These are phyloP conservation scores for Liposcelis brunnea DNA, from an alignment of 2,888 invertebrate species.

Conservation along the genomic window DNA sequence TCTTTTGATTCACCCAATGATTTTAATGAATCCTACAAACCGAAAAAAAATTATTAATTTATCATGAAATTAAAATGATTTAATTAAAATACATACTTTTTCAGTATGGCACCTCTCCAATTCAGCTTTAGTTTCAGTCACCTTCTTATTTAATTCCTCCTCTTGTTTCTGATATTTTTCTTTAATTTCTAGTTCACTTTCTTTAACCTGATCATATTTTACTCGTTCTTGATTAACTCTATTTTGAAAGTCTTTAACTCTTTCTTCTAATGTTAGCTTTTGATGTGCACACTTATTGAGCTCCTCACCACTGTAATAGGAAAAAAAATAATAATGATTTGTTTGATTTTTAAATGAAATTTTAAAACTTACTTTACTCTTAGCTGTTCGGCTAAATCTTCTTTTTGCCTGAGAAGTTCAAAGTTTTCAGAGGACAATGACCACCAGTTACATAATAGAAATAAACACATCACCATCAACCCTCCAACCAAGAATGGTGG, in stretches of 20 bases:
- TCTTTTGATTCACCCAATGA: not conserved
- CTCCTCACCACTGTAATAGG: not conserved
- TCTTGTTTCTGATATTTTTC: not conserved
- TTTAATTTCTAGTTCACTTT: not conserved
- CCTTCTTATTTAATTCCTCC: not conserved
- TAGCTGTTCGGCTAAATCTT: not conserved
- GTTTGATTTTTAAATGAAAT: no score
- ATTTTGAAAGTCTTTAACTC: not conserved
- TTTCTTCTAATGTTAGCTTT: constrained; percentile 1
- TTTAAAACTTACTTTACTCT: not conserved
- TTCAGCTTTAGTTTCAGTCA: not conserved
- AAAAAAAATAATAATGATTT: no score
- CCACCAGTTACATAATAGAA: constrained; percentile 6
- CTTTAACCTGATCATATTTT: not conserved
- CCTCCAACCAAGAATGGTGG: constrained; percentile 3
- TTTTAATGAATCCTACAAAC: constrained; percentile 1
- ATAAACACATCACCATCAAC: not conserved
- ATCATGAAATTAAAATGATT: not conserved
- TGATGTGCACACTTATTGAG: not conserved
- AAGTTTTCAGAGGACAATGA: constrained; percentile 6
- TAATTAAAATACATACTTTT: not conserved
- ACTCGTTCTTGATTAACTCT: not conserved
- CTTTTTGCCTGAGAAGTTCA: constrained; percentile 2
- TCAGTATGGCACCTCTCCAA: no score
- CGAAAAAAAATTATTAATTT: not conserved